Evolutionary conservation across 1,140 invertebrate species (phyloP), one percentile per base, ranked within the genome.

Genomic region (Oryctes rhinoceros): DNA sequence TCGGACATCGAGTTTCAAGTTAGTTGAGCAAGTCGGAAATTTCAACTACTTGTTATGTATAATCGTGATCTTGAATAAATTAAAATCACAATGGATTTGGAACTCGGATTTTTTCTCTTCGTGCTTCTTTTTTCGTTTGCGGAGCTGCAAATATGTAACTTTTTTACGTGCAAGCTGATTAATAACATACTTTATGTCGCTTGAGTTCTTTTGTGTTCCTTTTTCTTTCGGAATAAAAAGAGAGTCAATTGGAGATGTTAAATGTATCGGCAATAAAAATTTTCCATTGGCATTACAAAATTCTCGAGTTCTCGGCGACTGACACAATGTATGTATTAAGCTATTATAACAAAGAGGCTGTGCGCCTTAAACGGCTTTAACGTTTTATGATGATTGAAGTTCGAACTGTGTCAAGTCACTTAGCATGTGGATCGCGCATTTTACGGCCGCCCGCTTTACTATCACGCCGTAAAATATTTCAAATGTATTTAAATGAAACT

Each of bases 401-500:
- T 82, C 81, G 81, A 85, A 84, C 83, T 85, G 82, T 85, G 84
- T 84, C 84, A 85, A 83, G 82, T 82, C 83, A 85, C 85, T 85
- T 85, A 85, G 82, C 83, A 84, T 85, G 84, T 84, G 84, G 82
- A 84, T 82, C 79, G 80, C 81, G 74, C 20, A 47, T 13, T 85
- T 85, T 85, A 85, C 82, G 81, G 84, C 80, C 78, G 81, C 59
- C 11, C 49, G 82, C 81, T 85, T 85, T 85, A 85, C 83, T 83
- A 84, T 85, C 83, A 81, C 80, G 82, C 82, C 81, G 80, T 85
- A 85, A 85, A 85, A 85, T 85, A 85, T 85, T 85, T 82, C 67
- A 83, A 85, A 85, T 81, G 83, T 85, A 84, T 85, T 85, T 85
- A 85, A 85, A 85, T 83, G 85, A 83, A 83, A 84, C 83, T 85